Evolutionary conservation across 2,797 vertebrate species (phyloP).

Genomic region (Heteromormyrus szaboi): DNA sequence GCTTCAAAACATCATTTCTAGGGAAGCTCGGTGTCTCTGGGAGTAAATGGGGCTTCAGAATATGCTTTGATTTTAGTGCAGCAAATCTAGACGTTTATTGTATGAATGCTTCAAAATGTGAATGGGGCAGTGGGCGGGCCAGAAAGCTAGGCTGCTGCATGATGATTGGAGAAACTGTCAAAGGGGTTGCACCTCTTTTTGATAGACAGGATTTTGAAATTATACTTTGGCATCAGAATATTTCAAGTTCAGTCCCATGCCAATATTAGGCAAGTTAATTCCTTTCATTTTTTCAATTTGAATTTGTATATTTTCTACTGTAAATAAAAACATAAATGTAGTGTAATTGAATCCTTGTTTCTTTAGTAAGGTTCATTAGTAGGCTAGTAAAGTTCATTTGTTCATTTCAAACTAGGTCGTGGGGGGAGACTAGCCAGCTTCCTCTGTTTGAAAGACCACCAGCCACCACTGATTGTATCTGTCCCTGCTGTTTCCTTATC

Average conservation of each 20-base stretch:
- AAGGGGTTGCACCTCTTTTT: neutral
- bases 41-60: neutral
- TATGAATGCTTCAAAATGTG: neutral
- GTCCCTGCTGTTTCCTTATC: neutral
- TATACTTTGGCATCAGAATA: neutral
- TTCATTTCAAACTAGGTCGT: neutral
- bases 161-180: neutral
- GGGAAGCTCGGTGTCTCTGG: neutral
- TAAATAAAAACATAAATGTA: neutral
- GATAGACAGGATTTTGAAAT: neutral
- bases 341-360: neutral
- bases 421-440: neutral
- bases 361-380: neutral
- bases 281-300: too few relatives aligned
- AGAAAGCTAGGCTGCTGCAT: neutral
- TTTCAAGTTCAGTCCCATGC: neutral
- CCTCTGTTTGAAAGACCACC: neutral
- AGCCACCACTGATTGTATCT: neutral
- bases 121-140: neutral
- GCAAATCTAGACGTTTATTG: neutral
- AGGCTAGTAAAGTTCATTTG: neutral
- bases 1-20: neutral
- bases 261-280: neutral
- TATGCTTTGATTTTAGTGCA: neutral
- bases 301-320: neutral